Base-by-base conservation (phyloP, 1,140 invertebrate genomes). In the Episyrphus balteatus region DNA sequence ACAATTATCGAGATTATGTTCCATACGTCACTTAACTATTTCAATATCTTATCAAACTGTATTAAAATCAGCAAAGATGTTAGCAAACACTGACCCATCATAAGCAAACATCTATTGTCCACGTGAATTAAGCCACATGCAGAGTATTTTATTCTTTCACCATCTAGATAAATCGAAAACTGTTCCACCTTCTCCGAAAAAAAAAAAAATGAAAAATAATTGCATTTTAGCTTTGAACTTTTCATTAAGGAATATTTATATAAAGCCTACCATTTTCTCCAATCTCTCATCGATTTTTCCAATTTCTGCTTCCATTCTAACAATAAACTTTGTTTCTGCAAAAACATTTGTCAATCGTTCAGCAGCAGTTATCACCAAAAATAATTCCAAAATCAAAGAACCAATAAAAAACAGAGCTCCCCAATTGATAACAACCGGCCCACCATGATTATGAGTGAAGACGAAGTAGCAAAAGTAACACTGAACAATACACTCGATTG, bases 401-500 rank as follows among this genome's bases (percentile, higher is more conserved):
- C 30, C 18, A n/a, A 50, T 9, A 32, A 39, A 44, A 26, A 47
- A 1, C 11, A 43, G 1, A 26, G 34, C 49, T 18, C 21, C 42
- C 5, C 17, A 34, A 44, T 50, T 50, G 7, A 42, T 19, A 26
- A 26, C 21, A 26, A 26, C n/a, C n/a, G n/a, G 8, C 8, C 21
- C 3, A 26, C 3, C 21, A 5, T 8, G 3, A 38, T 17, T 38
- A 17, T 38, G 17, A 10, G 36, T 38, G 12, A 5, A 26, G 8
- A 43, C 18, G 26, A 44, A 50, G 18, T 50, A 50, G 18, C 43
- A 17, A 19, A 50, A 36, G 33, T 46, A 50, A 37, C 42, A 32
- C 26, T 50, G 49, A 2, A 46, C 41, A 11, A 42, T 15, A 19
- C 49, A 47, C 31, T 50, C 49, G 15, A 42, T 37, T 8, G 47